These are phyloP conservation scores for Stenchaetothrips biformis DNA, from an alignment of 2,888 invertebrate genomes.

Conservation along the genomic window DNA sequence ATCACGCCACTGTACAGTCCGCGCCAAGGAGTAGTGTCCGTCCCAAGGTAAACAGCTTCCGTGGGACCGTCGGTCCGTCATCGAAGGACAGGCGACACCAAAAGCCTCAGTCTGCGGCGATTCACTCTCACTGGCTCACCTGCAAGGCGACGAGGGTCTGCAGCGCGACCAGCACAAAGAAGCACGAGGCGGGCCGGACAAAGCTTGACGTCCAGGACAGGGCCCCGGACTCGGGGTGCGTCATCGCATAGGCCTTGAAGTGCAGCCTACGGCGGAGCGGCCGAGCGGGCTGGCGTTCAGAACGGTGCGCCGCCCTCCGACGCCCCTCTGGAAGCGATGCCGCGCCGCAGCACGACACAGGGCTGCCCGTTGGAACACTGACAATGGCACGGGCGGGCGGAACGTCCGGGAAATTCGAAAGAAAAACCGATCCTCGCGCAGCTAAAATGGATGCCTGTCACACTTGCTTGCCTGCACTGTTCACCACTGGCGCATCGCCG, in stretches of 20 bases:
- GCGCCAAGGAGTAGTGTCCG: background rate
- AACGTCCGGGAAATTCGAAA: background rate
- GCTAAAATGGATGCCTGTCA: background rate
- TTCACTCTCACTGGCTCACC: background rate
- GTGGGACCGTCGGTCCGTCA: background rate
- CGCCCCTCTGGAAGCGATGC: background rate
- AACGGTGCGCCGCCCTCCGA: background rate
- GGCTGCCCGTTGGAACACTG: background rate
- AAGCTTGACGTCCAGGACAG: background rate
- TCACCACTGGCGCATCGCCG: background rate
- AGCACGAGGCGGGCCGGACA: background rate
- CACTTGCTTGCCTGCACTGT: background rate
- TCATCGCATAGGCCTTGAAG: conserved; percentile 17
- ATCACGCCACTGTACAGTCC: background rate
- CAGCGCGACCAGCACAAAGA: background rate
- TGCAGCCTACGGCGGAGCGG: no score
- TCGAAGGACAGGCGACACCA: background rate
- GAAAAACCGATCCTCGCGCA: background rate
- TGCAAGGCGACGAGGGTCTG: background rate
- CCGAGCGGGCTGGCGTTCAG: background rate
- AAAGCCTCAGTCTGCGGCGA: no score
- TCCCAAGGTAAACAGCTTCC: background rate
- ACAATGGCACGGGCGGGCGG: background rate
- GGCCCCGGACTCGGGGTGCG: background rate
- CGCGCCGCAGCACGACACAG: background rate